A percentile compares a stretch with the other conserved stretches of the same genome.
Evolutionary conservation across 2,113 vertebrate species (phyloP).

Genomic region (Brachirus orientalis): DNA sequence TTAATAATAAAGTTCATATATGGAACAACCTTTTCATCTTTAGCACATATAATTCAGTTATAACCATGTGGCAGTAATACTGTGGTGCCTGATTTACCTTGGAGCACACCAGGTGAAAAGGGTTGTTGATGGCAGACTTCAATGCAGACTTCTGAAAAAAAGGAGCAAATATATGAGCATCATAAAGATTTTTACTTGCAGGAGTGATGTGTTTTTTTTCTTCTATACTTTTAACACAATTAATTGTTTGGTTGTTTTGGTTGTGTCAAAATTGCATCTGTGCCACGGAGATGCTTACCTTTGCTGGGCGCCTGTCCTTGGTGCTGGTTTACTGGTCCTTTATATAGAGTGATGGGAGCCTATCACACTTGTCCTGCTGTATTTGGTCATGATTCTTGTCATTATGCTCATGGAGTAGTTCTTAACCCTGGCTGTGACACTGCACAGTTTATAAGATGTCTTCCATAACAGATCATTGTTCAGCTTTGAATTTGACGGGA

Average conservation of each 20-base stretch:
- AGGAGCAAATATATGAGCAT: not conserved
- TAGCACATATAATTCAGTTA: not conserved
- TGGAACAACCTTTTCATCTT: not conserved
- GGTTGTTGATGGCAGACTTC: conserved; percentile 37
- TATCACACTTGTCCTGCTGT: conserved; percentile 54
- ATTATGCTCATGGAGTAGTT: conserved; percentile 27
- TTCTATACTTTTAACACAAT: not conserved
- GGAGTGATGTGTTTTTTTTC: not conserved
- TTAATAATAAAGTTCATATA: not conserved
- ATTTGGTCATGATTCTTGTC: conserved; percentile 78
- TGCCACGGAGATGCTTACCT: conserved; percentile 64
- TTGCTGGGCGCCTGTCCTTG: conserved; percentile 61
- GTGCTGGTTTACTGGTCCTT: conserved; percentile 44
- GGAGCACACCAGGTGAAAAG: conserved; percentile 37
- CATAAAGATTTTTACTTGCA: not conserved
- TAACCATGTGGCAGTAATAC: not conserved
- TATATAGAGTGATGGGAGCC: conserved; percentile 71
- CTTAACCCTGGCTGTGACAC: conserved; percentile 44
- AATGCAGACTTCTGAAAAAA: conserved; percentile 39
- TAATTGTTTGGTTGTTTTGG: not conserved
- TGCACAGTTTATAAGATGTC: conserved; percentile 37
- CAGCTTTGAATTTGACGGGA: not conserved
- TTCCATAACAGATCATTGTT: conserved; percentile 24
- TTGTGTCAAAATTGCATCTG: not conserved
- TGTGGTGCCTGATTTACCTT: conserved; percentile 43